Conservation (phyloP, 1,140 invertebrate species). For the Zaprionus inermis region DNA sequence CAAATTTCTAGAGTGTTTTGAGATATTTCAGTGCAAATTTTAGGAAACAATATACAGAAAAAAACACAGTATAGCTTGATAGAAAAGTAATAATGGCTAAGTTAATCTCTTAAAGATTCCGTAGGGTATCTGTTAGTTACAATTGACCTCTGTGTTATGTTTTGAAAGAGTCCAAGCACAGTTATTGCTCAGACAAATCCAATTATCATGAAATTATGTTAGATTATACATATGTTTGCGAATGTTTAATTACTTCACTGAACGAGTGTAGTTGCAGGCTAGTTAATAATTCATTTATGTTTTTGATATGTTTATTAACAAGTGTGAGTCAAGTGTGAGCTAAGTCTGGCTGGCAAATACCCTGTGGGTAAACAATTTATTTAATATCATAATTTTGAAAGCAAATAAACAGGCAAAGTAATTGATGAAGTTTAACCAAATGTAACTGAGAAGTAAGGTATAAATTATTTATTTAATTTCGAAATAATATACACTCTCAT, state of each 20-base stretch:
- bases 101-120: too few species aligned
- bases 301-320: slow-evolving; percentile 4
- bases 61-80: too few species aligned
- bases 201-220: not conserved
- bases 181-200: not conserved
- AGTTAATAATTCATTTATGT: not conserved
- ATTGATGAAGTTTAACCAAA: too few species aligned
- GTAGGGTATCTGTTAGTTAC: not conserved
- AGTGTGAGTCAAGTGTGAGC: not conserved
- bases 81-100: too few species aligned
- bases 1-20: too few species aligned
- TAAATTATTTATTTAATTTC: not conserved
- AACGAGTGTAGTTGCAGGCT: not conserved
- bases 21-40: too few species aligned
- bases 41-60: too few species aligned
- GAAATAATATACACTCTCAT: not conserved
- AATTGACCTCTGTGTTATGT: not conserved
- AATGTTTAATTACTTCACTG: not conserved
- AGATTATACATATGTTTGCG: not conserved
- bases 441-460: too few species aligned
- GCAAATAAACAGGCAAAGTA: too few species aligned
- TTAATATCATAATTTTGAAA: not conserved
- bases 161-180: not conserved
- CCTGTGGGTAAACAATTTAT: not conserved
- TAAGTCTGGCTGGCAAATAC: not conserved